A percentile compares a stretch with the other conserved stretches of the same genome.
phyloP scores from a whole-genome alignment of 2,888 invertebrate species.

The Tetragonula carbonaria region DNA sequence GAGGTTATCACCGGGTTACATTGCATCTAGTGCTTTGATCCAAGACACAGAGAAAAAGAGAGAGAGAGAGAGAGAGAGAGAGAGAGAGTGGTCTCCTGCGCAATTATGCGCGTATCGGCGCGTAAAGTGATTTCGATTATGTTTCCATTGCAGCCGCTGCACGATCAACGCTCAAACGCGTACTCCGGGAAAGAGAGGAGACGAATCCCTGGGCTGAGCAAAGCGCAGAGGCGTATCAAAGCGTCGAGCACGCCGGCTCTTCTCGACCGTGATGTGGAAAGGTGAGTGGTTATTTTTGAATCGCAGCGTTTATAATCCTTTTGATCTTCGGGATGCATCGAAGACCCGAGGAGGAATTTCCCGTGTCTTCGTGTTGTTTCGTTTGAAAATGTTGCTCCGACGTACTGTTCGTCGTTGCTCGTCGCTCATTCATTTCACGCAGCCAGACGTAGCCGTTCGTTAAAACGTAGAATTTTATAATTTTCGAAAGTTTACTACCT shows the following conservation, averaged over 20 bases:
- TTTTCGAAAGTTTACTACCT: neutral
- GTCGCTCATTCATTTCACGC: neutral
- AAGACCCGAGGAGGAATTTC: neutral
- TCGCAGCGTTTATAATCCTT: conserved; percentile 8
- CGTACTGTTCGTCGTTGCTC: neutral
- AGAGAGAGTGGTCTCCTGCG: neutral
- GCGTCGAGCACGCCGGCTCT: conserved; percentile 81
- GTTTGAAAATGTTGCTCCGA: neutral
- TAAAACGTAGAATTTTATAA: neutral
- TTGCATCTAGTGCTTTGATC: conserved; percentile 37
- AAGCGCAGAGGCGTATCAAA: conserved; percentile 79
- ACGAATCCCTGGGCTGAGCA: conserved; percentile 75
- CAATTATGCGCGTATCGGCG: conserved; percentile 7
- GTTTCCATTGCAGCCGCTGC: conserved; percentile 73
- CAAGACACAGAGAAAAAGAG: neutral
- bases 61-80: no score
- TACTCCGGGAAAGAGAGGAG: conserved; percentile 74
- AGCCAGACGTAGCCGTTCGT: no score
- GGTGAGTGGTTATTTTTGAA: conserved; percentile 68
- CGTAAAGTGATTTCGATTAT: conserved; percentile 49
- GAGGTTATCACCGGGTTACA: conserved; percentile 57
- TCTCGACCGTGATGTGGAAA: conserved; percentile 77
- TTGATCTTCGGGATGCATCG: neutral
- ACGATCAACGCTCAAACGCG: conserved; percentile 70
- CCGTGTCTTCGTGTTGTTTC: neutral